These are phyloP conservation scores for Oxyscelio sp. DNA, from an alignment of 2,888 invertebrate genomes.

Conservation along the genomic window DNA sequence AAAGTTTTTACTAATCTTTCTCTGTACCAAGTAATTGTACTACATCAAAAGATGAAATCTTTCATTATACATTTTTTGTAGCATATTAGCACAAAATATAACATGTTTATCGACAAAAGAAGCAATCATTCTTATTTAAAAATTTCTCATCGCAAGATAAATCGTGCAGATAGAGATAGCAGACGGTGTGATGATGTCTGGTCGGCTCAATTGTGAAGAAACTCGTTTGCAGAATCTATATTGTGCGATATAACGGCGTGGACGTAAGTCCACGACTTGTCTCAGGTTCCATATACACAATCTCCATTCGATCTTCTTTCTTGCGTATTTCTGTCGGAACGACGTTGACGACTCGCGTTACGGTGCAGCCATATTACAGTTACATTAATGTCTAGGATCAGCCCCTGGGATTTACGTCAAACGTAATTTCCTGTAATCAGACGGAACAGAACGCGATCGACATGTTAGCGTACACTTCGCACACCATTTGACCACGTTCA, in stretches of 20 bases:
- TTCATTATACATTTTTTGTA: no score
- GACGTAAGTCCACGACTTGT: slow-evolving; percentile 55
- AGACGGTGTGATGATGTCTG: slow-evolving; percentile 59
- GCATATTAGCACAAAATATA: not conserved
- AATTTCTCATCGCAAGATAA: slow-evolving; percentile 70
- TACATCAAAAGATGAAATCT: no score
- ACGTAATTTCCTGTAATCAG: slow-evolving; percentile 60
- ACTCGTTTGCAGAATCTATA: slow-evolving; percentile 69
- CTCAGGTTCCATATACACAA: slow-evolving; percentile 60
- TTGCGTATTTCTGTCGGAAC: slow-evolving; percentile 49
- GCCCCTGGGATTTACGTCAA: slow-evolving; percentile 67
- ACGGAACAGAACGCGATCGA: slow-evolving; percentile 43
- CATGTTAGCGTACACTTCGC: slow-evolving; percentile 24
- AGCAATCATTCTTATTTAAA: slow-evolving; percentile 41
- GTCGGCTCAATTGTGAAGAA: slow-evolving; percentile 50
- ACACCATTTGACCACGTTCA: slow-evolving; percentile 31
- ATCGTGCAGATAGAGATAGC: slow-evolving; percentile 55
- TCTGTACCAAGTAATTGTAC: no score
- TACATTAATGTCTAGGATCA: slow-evolving; percentile 83
- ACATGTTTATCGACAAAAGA: slow-evolving; percentile 18
- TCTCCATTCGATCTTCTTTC: slow-evolving; percentile 62
- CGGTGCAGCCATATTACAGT: slow-evolving; percentile 84
- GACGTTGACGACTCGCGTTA: slow-evolving; percentile 79
- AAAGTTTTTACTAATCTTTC: no score
- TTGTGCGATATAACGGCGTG: slow-evolving; percentile 52